Base-by-base conservation (phyloP, 2,113 vertebrate species). In the Maccullochella peelii region DNA sequence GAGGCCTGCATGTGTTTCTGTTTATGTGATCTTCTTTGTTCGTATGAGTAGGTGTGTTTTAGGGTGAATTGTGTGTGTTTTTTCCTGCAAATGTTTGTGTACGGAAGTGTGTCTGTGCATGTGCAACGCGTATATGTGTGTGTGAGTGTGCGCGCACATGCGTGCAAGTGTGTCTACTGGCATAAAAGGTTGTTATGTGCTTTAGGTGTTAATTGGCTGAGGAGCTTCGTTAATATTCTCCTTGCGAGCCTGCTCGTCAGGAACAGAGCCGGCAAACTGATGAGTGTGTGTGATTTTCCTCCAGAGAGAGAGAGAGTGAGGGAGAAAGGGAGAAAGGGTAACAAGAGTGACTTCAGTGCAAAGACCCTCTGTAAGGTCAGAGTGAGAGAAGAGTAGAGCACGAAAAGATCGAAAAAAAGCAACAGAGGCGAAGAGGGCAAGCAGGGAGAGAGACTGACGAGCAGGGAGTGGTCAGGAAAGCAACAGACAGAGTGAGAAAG, bases 211-310 rank as follows among this genome's bases (percentile, higher is more conserved):
- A 95, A 96, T 96, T 96, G 95, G 94, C 91, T 88, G 93, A 86
- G 61, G 91, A 94, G 93, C 91, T 91, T 95, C 89, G 88, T 96
- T 96, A 95, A 95, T 95, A 96, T 96, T 95, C 94, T 93, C 94
- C 93, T 95, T 91, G 92, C 85, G 79, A 91, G 80, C 77, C 89
- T 25, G 79, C 91, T 94, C 92, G 86, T 94, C 94, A 94, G 92
- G 93, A 95, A 93, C 94, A 91, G 91, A 90, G 90, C 90, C 30
- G 90, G 89, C 91, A 95, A 96, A 95, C 88, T 95, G 95, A 96
- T 96, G 95, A 96, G 94, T 95, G 88, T 94, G 88, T 94, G 95
- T 94, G 93, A 93, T 94, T 95, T 94, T 91, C 84, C 87, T 91
- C 92, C 71, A 67, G 88, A 93, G 91, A 87, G 85, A 67, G 79